phyloP scores from a whole-genome alignment of 2,888 invertebrate species.

The Phorcus lineatus region DNA sequence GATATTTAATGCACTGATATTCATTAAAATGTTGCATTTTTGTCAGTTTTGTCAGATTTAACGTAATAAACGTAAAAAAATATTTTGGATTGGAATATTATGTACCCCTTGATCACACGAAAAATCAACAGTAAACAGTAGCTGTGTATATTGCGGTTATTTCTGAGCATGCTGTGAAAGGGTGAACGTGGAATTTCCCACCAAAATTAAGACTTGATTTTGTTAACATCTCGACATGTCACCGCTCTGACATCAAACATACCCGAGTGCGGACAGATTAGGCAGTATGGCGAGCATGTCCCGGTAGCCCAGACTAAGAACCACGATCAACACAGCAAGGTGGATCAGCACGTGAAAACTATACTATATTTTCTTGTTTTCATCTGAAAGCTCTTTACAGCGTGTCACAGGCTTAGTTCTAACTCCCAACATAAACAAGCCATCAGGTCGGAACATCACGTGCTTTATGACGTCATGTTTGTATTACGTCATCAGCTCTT shows the following conservation, averaged over 20 bases:
- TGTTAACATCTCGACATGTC: background rate
- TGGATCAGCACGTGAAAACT: background rate
- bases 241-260: background rate
- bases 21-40: too few relatives aligned
- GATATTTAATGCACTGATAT: too few relatives aligned
- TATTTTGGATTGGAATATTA: too few relatives aligned
- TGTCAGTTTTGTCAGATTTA: too few relatives aligned
- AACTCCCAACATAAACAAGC: background rate
- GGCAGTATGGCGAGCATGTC: background rate
- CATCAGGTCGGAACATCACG: background rate
- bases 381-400: background rate
- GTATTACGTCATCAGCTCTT: background rate
- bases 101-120: too few relatives aligned
- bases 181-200: background rate
- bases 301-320: background rate
- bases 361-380: slow-evolving; percentile 7
- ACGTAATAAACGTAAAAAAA: too few relatives aligned
- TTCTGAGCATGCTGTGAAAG: background rate
- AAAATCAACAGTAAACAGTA: too few relatives aligned
- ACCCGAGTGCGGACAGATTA: background rate
- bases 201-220: background rate
- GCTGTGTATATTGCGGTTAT: too few relatives aligned
- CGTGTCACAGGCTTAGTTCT: background rate
- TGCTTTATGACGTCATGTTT: slow-evolving; percentile 20
- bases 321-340: background rate